These are phyloP conservation scores for Ophthalmolycus amberensis DNA, from an alignment of 2,113 vertebrate species.

Conservation along the genomic window DNA sequence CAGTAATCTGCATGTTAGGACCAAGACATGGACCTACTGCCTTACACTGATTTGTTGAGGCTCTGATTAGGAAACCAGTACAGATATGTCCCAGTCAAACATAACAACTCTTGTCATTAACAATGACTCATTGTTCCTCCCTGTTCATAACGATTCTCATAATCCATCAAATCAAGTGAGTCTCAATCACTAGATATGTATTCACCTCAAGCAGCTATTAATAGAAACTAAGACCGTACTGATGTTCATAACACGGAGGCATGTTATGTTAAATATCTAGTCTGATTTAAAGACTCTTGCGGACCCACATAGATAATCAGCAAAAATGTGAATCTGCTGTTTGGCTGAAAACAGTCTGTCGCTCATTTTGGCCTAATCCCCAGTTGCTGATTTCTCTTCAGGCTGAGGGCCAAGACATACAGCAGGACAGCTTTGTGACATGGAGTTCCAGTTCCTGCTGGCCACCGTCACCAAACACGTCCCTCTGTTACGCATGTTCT, in stretches of 20 bases:
- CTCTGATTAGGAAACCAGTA: neutral
- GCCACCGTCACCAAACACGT: constrained; percentile 5
- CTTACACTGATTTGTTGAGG: neutral
- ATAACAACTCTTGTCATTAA: neutral
- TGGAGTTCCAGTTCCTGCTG: constrained; percentile 42
- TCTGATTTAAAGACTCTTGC: neutral
- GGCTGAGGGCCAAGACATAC: constrained; percentile 48
- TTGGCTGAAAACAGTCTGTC: constrained; percentile 14
- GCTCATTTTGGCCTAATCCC: constrained; percentile 38
- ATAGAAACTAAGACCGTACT: neutral
- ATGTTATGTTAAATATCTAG: neutral
- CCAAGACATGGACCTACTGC: neutral
- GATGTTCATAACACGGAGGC: neutral
- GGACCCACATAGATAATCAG: neutral
- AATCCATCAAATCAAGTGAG: neutral
- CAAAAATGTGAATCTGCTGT: constrained; percentile 29
- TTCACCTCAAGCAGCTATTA: neutral
- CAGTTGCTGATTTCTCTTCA: constrained; percentile 31
- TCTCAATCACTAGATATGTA: neutral
- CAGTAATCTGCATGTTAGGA: constrained; percentile 26
- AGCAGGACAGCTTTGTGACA: constrained; percentile 61
- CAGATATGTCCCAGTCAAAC: neutral
- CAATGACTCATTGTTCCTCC: constrained; percentile 14
- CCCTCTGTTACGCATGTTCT: neutral
- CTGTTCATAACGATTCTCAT: neutral